phyloP scores from a whole-genome alignment of 2,888 invertebrate species.

The Polymixis flavicincta region DNA sequence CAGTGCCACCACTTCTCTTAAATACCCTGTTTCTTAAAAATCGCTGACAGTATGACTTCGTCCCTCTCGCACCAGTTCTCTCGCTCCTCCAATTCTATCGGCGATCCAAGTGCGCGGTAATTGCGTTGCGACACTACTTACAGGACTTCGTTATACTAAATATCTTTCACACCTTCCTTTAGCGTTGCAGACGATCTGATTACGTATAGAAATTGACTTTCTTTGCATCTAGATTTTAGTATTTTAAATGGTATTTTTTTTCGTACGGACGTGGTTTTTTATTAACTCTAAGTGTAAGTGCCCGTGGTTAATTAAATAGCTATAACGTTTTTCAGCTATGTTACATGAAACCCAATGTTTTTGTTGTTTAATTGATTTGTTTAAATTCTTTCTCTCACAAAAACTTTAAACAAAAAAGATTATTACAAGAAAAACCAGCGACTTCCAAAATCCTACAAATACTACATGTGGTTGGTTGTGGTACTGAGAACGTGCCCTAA shows the following conservation, averaged over 20 bases:
- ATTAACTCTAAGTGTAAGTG: not conserved
- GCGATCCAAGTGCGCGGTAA: conserved; percentile 67
- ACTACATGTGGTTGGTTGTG: too few relatives aligned
- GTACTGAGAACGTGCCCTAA: too few relatives aligned
- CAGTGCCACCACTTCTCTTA: too few relatives aligned
- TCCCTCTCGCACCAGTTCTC: conserved; percentile 44
- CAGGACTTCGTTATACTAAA: conserved; percentile 46
- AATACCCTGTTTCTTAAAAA: not conserved
- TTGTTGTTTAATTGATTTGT: too few relatives aligned
- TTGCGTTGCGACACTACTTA: conserved; percentile 50
- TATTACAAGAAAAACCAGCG: too few relatives aligned
- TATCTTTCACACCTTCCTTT: conserved; percentile 37
- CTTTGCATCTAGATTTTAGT: not conserved
- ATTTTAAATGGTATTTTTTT: not conserved
- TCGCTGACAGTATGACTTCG: conserved; percentile 38
- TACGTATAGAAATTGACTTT: conserved; percentile 7
- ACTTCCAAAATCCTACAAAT: too few relatives aligned
- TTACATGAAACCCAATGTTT: too few relatives aligned
- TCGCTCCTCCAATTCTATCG: conserved; percentile 71
- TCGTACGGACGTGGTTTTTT: not conserved
- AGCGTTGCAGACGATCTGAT: not conserved
- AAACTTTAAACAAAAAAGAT: not conserved
- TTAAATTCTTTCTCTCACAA: not conserved
- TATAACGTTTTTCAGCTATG: not conserved
- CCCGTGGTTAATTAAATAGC: not conserved